These are phyloP conservation scores for Agonum fuliginosum DNA, from an alignment of 2,888 invertebrate genomes.

Conservation along the genomic window DNA sequence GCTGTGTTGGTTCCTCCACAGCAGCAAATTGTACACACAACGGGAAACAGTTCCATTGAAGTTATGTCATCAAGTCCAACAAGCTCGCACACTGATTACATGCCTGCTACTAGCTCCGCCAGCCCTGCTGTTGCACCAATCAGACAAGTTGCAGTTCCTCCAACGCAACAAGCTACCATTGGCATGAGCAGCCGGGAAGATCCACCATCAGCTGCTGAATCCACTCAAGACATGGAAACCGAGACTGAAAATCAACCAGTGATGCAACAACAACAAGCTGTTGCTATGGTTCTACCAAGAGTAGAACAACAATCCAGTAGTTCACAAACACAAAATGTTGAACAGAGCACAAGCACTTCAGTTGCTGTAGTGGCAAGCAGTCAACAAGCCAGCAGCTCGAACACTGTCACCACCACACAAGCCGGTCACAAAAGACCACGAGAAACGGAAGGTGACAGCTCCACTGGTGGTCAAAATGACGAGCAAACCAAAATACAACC, in stretches of 20 bases:
- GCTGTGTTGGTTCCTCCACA: conserved; percentile 78
- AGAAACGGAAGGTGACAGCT: conserved; percentile 76
- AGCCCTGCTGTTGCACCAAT: conserved; percentile 75
- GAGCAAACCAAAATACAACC: conserved; percentile 72
- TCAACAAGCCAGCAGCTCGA: conserved; percentile 76
- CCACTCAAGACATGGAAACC: conserved; percentile 76
- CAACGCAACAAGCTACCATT: conserved; percentile 70
- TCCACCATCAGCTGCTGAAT: conserved; percentile 70
- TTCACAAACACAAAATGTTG: conserved; percentile 69
- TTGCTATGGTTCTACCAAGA: conserved; percentile 82
- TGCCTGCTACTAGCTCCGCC: conserved; percentile 88
- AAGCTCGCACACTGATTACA: conserved; percentile 87
- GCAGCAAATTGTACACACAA: conserved; percentile 77
- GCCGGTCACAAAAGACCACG: conserved; percentile 78
- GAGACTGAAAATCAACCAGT: conserved; percentile 69
- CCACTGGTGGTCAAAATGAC: conserved; percentile 71
- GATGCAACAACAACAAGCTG: conserved; percentile 76
- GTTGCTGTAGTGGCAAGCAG: conserved; percentile 69
- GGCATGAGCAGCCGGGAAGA: conserved; percentile 60
- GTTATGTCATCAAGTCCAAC: conserved; percentile 82
- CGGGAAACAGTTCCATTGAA: conserved; percentile 72
- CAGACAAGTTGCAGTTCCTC: conserved; percentile 82
- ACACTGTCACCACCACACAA: conserved; percentile 82
- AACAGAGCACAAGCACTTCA: conserved; percentile 68
- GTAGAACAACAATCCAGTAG: conserved; percentile 78